Evolutionary conservation across 2,113 vertebrate species (phyloP), one percentile per base, ranked within the genome.

Genomic region (Pao palembangensis): DNA sequence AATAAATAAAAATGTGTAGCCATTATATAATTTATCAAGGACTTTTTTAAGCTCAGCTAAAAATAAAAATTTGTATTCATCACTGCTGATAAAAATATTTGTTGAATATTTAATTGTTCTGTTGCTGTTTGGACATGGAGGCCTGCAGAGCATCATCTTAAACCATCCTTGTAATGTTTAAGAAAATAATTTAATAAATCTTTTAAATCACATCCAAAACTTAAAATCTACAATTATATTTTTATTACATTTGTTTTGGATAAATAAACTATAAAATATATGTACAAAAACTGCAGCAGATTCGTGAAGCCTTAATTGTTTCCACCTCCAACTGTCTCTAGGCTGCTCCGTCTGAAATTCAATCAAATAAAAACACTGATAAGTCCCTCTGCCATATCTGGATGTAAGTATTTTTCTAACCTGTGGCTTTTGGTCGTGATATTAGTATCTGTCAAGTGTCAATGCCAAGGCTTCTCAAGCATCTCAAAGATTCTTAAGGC

Each of bases 1-100:
- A 38, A 12, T 38, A 38, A 38, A 38, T 38, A 47, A 47, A 47
- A 47, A n/a, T n/a, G n/a, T 13, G 44, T 5, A 16, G 44, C 15
- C 15, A 4, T 47, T 2, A 47, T 14, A 16, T 18, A 6, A 6
- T 8, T 13, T 19, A 6, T 7, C 13, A 1, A 61, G 49, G 69
- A 63, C 15, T 41, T 21, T 10, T 7, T 58, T 48, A 71, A 71
- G 64, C 46, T 66, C 25, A 11, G 50, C 43, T 58, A 25, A 1
- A 25, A 19, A 50, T 23, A 48, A 58, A 71, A 53, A 28, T 28
- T 46, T 3, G 21, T 34, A 3, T 52, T 66, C 41, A 74, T 23
- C 17, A 12, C 5, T 20, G 14, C 58, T 51, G 78, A 85, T 83
- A 82, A 69, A 52, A 38, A 51, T 61, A 23, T 18, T 43, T 56